These are phyloP conservation scores for Rhagonycha lutea DNA, from an alignment of 2,888 invertebrate genomes.

Conservation along the genomic window DNA sequence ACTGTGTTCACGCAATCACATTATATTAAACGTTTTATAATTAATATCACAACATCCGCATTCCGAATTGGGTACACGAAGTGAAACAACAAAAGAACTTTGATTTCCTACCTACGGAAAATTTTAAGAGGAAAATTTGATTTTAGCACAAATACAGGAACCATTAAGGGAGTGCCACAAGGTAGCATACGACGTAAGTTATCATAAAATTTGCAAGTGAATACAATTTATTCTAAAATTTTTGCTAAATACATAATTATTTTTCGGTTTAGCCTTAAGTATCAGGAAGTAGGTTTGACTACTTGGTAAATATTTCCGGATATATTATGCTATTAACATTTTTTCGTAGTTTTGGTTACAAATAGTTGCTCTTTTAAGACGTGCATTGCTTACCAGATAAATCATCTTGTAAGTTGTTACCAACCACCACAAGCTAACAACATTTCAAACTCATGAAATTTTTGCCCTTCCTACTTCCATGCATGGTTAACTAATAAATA, in stretches of 20 bases:
- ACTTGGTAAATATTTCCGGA: background rate
- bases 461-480: too few relatives aligned
- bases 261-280: background rate
- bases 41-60: too few relatives aligned
- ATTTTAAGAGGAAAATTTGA: background rate
- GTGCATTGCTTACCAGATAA: background rate
- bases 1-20: too few relatives aligned
- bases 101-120: too few relatives aligned
- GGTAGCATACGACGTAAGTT: background rate
- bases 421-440: background rate
- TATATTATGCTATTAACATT: background rate
- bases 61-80: background rate
- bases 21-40: background rate
- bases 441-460: too few relatives aligned
- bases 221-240: background rate
- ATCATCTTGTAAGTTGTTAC: background rate
- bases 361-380: background rate
- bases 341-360: background rate
- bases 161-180: background rate
- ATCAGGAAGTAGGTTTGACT: background rate
- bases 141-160: background rate
- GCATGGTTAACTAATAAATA: too few relatives aligned
- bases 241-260: background rate
- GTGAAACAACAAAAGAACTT: background rate
- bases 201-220: background rate